A percentile compares a stretch with the other conserved stretches of the same genome.
phyloP scores from a whole-genome alignment of 1,140 invertebrate genomes.

The Ridgeia piscesae region DNA sequence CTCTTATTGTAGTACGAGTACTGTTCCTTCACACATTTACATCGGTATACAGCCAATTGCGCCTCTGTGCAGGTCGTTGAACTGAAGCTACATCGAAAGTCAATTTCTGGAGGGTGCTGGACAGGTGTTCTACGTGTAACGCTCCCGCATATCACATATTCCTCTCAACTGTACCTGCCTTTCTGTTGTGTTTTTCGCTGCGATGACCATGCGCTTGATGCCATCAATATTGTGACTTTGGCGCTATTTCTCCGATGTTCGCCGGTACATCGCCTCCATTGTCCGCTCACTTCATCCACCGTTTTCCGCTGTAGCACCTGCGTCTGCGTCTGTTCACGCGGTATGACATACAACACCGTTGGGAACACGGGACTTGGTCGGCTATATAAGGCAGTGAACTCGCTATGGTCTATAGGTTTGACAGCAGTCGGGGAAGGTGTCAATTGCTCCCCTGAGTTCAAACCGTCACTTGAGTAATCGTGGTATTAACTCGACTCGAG shows the following conservation, averaged over 20 bases:
- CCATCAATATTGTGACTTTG: not conserved
- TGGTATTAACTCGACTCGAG: not conserved
- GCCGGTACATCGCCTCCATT: not conserved
- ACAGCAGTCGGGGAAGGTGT: not conserved
- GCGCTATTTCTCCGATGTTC: not conserved
- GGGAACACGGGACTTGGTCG: not conserved
- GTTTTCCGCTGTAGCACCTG: not conserved
- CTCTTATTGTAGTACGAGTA: too few relatives aligned
- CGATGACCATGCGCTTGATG: not conserved
- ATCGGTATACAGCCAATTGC: too few relatives aligned
- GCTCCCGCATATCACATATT: not conserved
- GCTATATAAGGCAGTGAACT: not conserved
- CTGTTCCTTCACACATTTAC: too few relatives aligned
- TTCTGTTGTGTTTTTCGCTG: not conserved
- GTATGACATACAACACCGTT: not conserved
- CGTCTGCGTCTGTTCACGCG: not conserved
- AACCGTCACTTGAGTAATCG: not conserved
- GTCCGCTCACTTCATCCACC: not conserved
- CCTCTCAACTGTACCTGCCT: not conserved
- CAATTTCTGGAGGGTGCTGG: too few relatives aligned
- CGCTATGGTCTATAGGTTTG: not conserved
- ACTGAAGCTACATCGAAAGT: too few relatives aligned
- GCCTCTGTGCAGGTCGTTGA: too few relatives aligned
- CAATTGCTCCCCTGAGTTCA: not conserved
- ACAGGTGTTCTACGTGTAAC: too few relatives aligned